A percentile compares a stretch with the other conserved stretches of the same genome.
Evolutionary conservation across 2,797 vertebrate species (phyloP).

Genomic region (Percopsis omiscomaycus): DNA sequence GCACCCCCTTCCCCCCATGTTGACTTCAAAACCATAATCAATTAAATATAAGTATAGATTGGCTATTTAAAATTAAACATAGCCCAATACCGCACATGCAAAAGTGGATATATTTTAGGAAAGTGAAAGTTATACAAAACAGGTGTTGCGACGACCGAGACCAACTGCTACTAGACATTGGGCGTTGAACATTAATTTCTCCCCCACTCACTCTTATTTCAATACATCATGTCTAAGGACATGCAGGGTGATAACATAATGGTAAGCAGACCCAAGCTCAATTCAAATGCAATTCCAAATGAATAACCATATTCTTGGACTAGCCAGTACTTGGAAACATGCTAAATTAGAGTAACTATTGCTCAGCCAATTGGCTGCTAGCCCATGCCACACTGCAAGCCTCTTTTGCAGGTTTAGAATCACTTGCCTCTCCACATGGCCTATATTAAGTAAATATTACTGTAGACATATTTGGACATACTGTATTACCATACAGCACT

Average conservation of each 20-base stretch:
- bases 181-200: constrained; percentile 20
- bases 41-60: too few relatives aligned
- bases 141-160: constrained; percentile 13
- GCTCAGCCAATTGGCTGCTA: constrained; percentile 62
- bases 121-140: constrained; percentile 3
- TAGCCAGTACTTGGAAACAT: constrained; percentile 58
- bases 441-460: constrained; percentile 76
- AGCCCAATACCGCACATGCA: background rate
- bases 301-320: constrained; percentile 45
- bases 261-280: constrained; percentile 36
- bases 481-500: constrained; percentile 55
- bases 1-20: background rate
- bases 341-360: constrained; percentile 58
- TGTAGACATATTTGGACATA: constrained; percentile 75
- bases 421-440: constrained; percentile 58
- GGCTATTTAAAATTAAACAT: background rate
- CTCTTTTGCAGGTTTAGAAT: constrained; percentile 58
- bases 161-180: constrained; percentile 14
- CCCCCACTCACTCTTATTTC: constrained; percentile 29
- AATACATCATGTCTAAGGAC: constrained; percentile 28
- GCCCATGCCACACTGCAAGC: constrained; percentile 53
- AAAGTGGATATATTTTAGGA: too few relatives aligned
- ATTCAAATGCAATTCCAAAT: constrained; percentile 43
- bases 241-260: constrained; percentile 23
- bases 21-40: too few relatives aligned